phyloP scores from a whole-genome alignment of 2,888 invertebrate species.

The Drosophila robusta region DNA sequence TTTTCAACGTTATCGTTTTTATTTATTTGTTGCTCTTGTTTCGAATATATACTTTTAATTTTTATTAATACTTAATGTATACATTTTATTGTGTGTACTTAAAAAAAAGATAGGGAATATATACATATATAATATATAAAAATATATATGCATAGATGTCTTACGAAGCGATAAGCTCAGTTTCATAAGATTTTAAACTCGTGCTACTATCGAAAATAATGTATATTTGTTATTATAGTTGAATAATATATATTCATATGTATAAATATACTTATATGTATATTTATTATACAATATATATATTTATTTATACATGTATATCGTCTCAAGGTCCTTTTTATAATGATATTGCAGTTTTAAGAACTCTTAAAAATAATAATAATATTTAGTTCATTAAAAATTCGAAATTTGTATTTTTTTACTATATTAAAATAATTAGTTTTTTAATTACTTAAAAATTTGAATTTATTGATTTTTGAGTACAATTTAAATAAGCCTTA shows the following conservation, averaged over 20 bases:
- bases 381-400: too few species aligned
- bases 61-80: slow-evolving; percentile 27
- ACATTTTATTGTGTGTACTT: slow-evolving; percentile 16
- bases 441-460: background rate
- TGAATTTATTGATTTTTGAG: too few species aligned
- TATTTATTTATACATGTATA: background rate
- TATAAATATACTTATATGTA: background rate
- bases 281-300: background rate
- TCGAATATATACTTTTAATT: slow-evolving; percentile 24
- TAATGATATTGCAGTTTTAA: slow-evolving; percentile 1
- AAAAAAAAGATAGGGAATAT: background rate
- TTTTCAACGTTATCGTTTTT: slow-evolving; percentile 32
- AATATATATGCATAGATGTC: slow-evolving; percentile 4
- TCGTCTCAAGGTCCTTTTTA: slow-evolving; percentile 19
- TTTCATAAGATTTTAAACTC: slow-evolving; percentile 28
- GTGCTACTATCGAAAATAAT: slow-evolving; percentile 14
- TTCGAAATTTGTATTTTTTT: too few species aligned
- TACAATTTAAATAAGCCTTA: too few species aligned
- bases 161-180: slow-evolving; percentile 31
- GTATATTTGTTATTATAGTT: too few species aligned
- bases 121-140: slow-evolving; percentile 2
- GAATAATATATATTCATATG: background rate
- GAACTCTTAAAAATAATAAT: too few species aligned
- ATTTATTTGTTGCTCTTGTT: slow-evolving; percentile 14
- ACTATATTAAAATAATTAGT: background rate